Evolutionary conservation across 2,888 invertebrate genomes (phyloP), one percentile per base, ranked within the genome.

Genomic region (Listrodromus nycthemerus): DNA sequence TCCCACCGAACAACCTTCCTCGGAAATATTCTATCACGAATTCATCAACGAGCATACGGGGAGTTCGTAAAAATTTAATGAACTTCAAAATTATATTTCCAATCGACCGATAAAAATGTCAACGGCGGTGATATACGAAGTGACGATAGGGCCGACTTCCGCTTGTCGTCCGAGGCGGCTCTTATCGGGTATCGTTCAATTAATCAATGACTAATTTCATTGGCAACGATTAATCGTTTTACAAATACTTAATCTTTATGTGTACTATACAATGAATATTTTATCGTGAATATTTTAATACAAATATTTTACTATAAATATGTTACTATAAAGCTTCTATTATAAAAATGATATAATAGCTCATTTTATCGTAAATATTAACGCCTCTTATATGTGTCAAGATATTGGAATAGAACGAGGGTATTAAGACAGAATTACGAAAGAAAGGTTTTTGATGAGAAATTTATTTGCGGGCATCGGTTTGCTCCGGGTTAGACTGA

Each of bases 1-100:
- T 61, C 13, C 52, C 6, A 19, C 65, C 48, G 45, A 30, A 19
- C 30, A 30, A 27, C 30, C 30, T 16, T 61, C 55, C 21, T 13
- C 24, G 55, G 19, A 3, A 21, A 24, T 55, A 10, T 55, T 21
- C 19, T n/a, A 21, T 55, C 16, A 19, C 24, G 55, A 55, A 55
- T 55, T 55, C 55, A 41, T 55, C 21, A 55, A 13, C 55, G 55
- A 55, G 21, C 55, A 55, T 24, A 8, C 55, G 55, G 55, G 19
- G 13, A 55, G 55, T 55, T 24, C 55, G 55, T 55, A 55, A 55
- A 55, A 55, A 21, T 55, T 24, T 24, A 55, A 55, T 55, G 21
- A 21, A 55, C 55, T 55, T 10, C 10, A 13, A 41, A 55, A 55
- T 55, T 19, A 55, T 21, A 55, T 55, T 55, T 24, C 3, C 24